These are phyloP conservation scores for Caligus rogercresseyi DNA, from an alignment of 1,140 invertebrate species.

Conservation along the genomic window DNA sequence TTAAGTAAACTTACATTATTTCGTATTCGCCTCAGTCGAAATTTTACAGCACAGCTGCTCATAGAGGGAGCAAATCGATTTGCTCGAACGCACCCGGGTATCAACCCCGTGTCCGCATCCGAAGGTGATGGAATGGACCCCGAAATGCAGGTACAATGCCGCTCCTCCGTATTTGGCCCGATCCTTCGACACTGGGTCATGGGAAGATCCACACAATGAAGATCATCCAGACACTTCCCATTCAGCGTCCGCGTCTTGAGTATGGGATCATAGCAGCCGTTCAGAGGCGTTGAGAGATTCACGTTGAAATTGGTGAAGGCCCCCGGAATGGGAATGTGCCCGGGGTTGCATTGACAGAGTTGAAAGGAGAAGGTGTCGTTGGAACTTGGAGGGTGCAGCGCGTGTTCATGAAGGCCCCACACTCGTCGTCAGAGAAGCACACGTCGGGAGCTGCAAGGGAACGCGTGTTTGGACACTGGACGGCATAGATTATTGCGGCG, in stretches of 20 bases:
- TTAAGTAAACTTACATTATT: neutral
- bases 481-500: neutral
- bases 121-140: neutral
- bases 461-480: neutral
- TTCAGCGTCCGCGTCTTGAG: neutral
- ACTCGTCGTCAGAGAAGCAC: neutral
- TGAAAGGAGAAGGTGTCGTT: neutral
- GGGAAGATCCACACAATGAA: neutral
- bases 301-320: neutral
- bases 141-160: neutral
- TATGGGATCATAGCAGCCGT: neutral
- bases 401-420: neutral
- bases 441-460: neutral
- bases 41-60: neutral
- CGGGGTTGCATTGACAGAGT: neutral
- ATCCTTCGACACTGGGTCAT: neutral
- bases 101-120: neutral
- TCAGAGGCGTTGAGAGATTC: neutral
- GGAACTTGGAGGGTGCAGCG: neutral
- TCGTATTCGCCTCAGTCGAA: neutral
- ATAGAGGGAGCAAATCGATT: neutral
- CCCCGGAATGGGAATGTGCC: neutral
- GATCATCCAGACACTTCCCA: neutral
- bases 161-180: neutral
- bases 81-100: neutral